phyloP scores from a whole-genome alignment of 2,888 invertebrate species.

The Macrosoma leucophasiata region DNA sequence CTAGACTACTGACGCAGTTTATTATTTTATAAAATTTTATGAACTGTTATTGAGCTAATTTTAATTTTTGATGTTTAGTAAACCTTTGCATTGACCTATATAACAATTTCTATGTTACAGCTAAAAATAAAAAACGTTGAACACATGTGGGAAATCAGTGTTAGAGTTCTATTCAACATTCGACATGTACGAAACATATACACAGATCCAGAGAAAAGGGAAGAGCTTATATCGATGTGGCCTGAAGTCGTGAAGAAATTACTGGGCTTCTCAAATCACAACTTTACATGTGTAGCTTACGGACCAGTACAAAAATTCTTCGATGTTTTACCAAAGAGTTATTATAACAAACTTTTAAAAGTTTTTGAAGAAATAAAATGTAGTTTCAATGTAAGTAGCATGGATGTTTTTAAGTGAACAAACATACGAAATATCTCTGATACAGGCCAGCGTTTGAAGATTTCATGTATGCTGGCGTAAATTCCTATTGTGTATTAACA shows the following conservation, averaged over 20 bases:
- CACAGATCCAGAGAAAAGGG: conserved; percentile 77
- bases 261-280: conserved; percentile 78
- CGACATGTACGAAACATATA: conserved; percentile 79
- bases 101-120: too few relatives aligned
- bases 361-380: conserved; percentile 76
- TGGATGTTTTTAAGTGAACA: too few relatives aligned
- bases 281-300: conserved; percentile 78
- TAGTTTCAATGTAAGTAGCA: conserved; percentile 71
- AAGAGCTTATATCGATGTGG: conserved; percentile 77
- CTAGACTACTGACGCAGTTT: too few relatives aligned
- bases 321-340: conserved; percentile 73
- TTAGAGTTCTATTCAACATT: conserved; percentile 76
- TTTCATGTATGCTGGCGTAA: too few relatives aligned
- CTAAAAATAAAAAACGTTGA: conserved; percentile 79
- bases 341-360: conserved; percentile 67
- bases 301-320: conserved; percentile 78
- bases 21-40: too few relatives aligned
- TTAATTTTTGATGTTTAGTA: too few relatives aligned
- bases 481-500: too few relatives aligned
- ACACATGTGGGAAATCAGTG: conserved; percentile 78
- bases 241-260: conserved; percentile 79
- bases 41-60: too few relatives aligned
- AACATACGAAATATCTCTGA: too few relatives aligned
- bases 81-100: too few relatives aligned
- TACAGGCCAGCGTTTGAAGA: too few relatives aligned